Evolutionary conservation across 53 echinoderm and acorn worm genomes (phyloP).

Genomic region (Echinometra lucunter): DNA sequence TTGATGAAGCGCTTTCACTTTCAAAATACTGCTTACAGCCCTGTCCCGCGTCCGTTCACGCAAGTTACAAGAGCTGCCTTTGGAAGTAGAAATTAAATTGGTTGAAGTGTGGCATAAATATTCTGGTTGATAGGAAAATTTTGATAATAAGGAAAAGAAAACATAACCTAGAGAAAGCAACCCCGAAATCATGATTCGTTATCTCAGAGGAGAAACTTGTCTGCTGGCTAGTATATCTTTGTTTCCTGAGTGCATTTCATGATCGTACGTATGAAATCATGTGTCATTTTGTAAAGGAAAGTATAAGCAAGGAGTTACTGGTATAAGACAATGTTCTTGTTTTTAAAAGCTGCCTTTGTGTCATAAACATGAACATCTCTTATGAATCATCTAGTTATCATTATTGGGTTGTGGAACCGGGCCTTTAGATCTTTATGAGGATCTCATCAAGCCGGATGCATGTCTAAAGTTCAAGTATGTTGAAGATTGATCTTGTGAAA

Average conservation of each 20-base stretch:
- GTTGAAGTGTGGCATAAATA: no score
- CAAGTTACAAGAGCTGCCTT: no score
- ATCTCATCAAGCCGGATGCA: background rate
- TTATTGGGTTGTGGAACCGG: background rate
- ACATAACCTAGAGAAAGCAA: no score
- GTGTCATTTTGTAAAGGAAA: background rate
- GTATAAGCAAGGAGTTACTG: no score
- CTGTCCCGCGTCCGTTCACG: background rate
- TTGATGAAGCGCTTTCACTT: background rate
- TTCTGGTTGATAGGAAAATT: no score
- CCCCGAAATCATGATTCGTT: no score
- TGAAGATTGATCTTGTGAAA: background rate
- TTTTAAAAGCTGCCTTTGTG: background rate
- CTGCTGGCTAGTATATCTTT: background rate
- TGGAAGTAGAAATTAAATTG: no score
- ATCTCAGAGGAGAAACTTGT: background rate
- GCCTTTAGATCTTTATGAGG: background rate
- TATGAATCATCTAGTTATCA: background rate
- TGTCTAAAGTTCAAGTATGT: conserved; percentile 20
- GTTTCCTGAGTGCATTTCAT: background rate
- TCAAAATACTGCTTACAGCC: no score
- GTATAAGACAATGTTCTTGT: background rate
- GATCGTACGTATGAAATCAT: background rate
- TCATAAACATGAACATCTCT: background rate
- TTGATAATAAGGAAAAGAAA: no score